Evolutionary conservation across 1,140 invertebrate genomes (phyloP).

Genomic region (Choristoneura fumiferana): DNA sequence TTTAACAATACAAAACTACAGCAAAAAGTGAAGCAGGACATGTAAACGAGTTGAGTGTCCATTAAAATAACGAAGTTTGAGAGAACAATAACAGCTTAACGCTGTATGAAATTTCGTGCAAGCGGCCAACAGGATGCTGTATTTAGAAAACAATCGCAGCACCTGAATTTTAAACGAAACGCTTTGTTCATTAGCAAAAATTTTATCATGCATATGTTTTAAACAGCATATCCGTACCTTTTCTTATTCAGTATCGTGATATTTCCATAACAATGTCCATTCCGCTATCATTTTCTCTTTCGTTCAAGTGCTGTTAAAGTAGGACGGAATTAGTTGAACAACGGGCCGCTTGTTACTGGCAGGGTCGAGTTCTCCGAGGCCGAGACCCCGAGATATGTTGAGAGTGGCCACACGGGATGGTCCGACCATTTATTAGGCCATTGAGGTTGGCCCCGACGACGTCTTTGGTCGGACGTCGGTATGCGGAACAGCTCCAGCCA

Average conservation of each 20-base stretch:
- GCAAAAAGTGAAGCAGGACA: background rate
- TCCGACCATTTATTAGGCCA: constrained; percentile 27
- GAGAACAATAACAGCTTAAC: constrained; percentile 1
- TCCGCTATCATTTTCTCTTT: background rate
- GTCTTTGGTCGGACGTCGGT: constrained; percentile 14
- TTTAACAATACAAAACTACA: too few species aligned
- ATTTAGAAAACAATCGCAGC: constrained; percentile 3
- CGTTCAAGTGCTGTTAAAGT: background rate
- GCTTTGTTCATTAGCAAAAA: constrained; percentile 18
- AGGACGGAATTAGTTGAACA: background rate
- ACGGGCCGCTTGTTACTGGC: background rate
- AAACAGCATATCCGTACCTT: constrained; percentile 1
- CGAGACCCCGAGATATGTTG: background rate
- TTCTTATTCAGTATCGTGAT: background rate
- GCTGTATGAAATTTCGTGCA: constrained; percentile 6
- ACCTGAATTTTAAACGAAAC: constrained; percentile 22
- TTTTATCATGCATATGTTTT: constrained; percentile 22
- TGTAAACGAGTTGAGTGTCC: background rate
- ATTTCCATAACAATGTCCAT: too few species aligned
- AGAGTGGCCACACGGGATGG: constrained; percentile 18
- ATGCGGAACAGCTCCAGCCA: constrained; percentile 1
- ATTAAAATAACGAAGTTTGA: background rate
- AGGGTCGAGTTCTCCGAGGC: background rate
- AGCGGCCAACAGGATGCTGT: background rate
- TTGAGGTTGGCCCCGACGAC: constrained; percentile 22